Evolutionary conservation across 2,113 vertebrate species (phyloP).

Genomic region (Cygnus atratus): DNA sequence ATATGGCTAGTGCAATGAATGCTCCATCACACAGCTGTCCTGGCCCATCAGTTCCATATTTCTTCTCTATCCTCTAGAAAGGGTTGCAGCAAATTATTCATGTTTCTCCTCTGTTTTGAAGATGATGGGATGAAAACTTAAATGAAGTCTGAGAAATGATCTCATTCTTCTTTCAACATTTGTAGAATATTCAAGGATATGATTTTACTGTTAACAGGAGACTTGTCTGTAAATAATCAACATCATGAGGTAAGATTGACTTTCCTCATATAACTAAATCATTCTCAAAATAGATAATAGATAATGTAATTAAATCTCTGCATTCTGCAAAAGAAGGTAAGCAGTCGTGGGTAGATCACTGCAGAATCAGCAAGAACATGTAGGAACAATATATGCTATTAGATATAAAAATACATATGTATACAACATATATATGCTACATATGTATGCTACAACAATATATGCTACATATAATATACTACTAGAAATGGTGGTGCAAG

Average conservation of each 20-base stretch:
- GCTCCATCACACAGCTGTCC: background rate
- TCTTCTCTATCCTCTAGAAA: background rate
- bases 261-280: background rate
- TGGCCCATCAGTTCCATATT: background rate
- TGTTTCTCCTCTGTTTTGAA: background rate
- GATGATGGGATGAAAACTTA: background rate
- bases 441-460: too few species aligned
- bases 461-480: background rate
- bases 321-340: background rate
- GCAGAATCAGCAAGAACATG: background rate
- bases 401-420: too few species aligned
- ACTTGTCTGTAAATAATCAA: background rate
- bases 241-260: background rate
- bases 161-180: background rate
- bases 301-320: background rate
- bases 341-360: background rate
- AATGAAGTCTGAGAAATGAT: background rate
- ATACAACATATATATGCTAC: too few species aligned
- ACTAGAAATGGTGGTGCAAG: background rate
- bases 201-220: background rate
- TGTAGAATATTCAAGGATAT: background rate
- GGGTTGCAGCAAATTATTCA: background rate
- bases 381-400: background rate
- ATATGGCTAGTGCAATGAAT: background rate
- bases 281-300: background rate